These are phyloP conservation scores for Zaprionus tsacasi DNA, from an alignment of 1,140 invertebrate species.

Conservation along the genomic window DNA sequence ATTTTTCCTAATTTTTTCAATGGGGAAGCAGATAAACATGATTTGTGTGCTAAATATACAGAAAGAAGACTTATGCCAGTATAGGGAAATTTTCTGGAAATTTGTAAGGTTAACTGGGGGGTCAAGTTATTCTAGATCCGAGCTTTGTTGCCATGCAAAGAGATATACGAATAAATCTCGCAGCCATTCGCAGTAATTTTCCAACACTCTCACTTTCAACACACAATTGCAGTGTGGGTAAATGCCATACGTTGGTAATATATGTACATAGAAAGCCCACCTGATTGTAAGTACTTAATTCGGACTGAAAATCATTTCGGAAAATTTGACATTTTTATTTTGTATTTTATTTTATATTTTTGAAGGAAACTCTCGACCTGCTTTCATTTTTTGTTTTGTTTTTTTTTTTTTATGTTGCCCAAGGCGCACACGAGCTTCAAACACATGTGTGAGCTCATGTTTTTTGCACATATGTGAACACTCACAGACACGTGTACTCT, in stretches of 20 bases:
- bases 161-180: not conserved
- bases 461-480: conserved; percentile 10
- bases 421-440: conserved; percentile 5
- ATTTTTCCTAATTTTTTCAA: conserved; percentile 28
- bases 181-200: not conserved
- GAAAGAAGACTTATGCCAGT: not conserved
- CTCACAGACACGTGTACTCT: conserved; percentile 26
- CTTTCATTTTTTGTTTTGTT: not conserved
- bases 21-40: conserved; percentile 6
- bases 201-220: not conserved
- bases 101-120: not conserved
- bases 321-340: conserved; percentile 4
- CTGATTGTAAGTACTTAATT: conserved; percentile 2
- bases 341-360: not conserved
- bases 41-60: not conserved
- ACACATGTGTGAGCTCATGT: not conserved
- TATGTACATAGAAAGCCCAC: not conserved
- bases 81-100: not conserved
- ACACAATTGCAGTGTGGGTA: not conserved
- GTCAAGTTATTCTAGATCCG: too few species aligned
- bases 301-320: not conserved
- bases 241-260: not conserved
- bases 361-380: conserved; percentile 1
- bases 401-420: conserved; percentile 31
- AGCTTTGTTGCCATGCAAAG: too few species aligned